Percentiles rank a stretch among this genome's conserved stretches.
Evolutionary conservation across 2,797 vertebrate species (phyloP).

Genomic region (Ispidina lecontei): DNA sequence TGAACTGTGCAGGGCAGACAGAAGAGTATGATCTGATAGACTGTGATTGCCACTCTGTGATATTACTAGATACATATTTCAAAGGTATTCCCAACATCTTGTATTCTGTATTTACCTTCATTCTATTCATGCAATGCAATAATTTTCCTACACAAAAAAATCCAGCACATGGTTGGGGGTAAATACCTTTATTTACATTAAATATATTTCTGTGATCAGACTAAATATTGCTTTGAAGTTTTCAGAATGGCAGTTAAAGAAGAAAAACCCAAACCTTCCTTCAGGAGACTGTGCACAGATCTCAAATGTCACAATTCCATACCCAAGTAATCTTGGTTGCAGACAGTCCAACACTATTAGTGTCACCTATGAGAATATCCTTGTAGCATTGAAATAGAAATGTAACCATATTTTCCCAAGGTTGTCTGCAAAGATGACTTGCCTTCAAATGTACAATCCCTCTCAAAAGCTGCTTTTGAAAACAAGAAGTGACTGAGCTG

Average conservation of each 20-base stretch:
- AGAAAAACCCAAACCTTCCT: not conserved
- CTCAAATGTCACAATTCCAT: not conserved
- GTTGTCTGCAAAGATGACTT: not conserved
- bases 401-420: not conserved
- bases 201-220: not conserved
- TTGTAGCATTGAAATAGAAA: not conserved
- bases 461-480: not conserved
- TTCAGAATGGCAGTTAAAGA: not conserved
- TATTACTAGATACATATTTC: not conserved
- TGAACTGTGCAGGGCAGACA: not conserved
- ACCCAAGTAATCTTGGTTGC: not conserved
- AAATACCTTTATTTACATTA: not conserved
- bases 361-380: not conserved
- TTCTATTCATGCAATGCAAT: not conserved
- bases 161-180: not conserved
- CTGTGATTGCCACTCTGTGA: not conserved
- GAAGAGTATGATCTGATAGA: not conserved
- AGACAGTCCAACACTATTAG: not conserved
- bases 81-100: not conserved
- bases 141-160: not conserved
- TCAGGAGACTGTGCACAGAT: not conserved
- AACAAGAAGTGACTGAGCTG: not conserved
- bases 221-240: not conserved
- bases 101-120: not conserved
- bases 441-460: not conserved